Evolutionary conservation across 1,140 invertebrate genomes (phyloP).

Genomic region (Steinernema feltiae): DNA sequence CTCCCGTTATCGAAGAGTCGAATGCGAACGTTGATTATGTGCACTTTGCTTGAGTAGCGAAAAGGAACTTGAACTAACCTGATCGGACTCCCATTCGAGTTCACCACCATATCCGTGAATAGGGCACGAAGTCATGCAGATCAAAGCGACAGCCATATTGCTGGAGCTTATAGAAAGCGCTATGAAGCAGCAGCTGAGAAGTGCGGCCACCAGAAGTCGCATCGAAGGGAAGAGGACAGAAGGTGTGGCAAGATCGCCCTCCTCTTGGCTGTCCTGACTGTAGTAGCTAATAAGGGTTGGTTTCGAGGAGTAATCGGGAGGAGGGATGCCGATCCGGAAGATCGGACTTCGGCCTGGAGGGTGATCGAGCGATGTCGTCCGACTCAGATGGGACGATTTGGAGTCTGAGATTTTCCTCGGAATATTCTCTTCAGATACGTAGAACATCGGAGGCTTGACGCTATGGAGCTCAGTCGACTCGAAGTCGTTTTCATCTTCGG

Average conservation of each 20-base stretch:
- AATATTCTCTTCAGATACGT: conserved; percentile 2
- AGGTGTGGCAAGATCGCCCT: conserved; percentile 27
- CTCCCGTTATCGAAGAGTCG: not conserved
- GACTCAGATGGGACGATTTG: conserved; percentile 11
- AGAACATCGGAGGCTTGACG: not conserved
- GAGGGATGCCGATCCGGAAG: conserved; percentile 31
- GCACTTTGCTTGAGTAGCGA: not conserved
- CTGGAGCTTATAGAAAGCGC: conserved; percentile 52
- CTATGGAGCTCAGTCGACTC: too few relatives aligned
- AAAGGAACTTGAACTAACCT: conserved; percentile 24
- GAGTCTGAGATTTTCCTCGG: not conserved
- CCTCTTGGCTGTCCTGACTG: conserved; percentile 10
- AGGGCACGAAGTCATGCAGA: conserved; percentile 57
- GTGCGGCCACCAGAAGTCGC: conserved; percentile 47
- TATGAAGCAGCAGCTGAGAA: conserved; percentile 56
- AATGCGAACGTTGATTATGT: not conserved
- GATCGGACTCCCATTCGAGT: conserved; percentile 50
- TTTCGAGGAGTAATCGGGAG: conserved; percentile 14
- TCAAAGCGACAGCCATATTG: conserved; percentile 55
- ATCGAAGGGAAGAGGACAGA: conserved; percentile 51
- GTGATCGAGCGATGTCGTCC: conserved; percentile 34
- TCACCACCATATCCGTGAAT: conserved; percentile 51
- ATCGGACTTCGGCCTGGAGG: conserved; percentile 36
- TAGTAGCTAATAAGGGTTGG: conserved; percentile 11
- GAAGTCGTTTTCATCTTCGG: too few relatives aligned